phyloP scores from a whole-genome alignment of 2,888 invertebrate species.

The Gari tellinella region DNA sequence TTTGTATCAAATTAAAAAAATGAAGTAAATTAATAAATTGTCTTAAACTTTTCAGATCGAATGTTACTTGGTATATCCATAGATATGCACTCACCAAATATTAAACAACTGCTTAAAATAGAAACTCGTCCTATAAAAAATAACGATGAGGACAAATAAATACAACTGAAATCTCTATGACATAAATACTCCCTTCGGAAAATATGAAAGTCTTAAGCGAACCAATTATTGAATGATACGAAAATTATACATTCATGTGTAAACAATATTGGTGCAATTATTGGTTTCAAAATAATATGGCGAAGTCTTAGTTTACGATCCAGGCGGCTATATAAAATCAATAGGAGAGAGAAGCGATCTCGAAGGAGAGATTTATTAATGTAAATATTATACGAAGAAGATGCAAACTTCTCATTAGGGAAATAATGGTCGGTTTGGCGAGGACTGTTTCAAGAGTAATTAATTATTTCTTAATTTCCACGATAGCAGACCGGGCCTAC shows the following conservation, averaged over 20 bases:
- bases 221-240: conserved; percentile 6
- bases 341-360: conserved; percentile 17
- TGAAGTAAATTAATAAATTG: too few species aligned
- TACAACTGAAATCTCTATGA: too few species aligned
- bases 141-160: too few species aligned
- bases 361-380: conserved; percentile 40
- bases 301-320: conserved; percentile 25
- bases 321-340: conserved; percentile 22
- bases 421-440: conserved; percentile 6
- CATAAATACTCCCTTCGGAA: too few species aligned
- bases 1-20: too few species aligned
- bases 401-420: conserved; percentile 1
- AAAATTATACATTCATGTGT: conserved; percentile 39
- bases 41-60: too few species aligned
- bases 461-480: conserved; percentile 11
- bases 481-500: neutral
- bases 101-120: too few species aligned
- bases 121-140: too few species aligned
- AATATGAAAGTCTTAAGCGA: too few species aligned
- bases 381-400: conserved; percentile 40
- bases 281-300: conserved; percentile 35
- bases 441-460: conserved; percentile 5
- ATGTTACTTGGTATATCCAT: too few species aligned
- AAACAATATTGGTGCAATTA: conserved; percentile 31
- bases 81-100: too few species aligned